phyloP scores from a whole-genome alignment of 2,888 invertebrate species.

The Thumatha senex region DNA sequence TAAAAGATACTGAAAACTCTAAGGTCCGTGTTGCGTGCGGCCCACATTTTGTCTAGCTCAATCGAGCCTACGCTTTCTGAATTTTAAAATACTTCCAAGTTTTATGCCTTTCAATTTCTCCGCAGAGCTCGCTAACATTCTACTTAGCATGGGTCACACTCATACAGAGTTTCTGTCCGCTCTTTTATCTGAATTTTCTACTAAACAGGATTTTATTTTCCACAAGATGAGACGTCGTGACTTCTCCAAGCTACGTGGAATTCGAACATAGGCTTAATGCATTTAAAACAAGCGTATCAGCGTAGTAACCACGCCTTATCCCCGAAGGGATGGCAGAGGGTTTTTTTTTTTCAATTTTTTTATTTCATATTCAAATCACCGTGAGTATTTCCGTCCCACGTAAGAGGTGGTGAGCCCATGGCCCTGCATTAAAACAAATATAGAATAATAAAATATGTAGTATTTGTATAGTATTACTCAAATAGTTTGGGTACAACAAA shows the following conservation, averaged over 20 bases:
- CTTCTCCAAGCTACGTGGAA: slow-evolving; percentile 18
- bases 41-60: slow-evolving; percentile 69
- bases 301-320: no score
- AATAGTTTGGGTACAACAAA: no score
- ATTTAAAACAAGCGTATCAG: no score
- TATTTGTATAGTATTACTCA: no score
- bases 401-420: no score
- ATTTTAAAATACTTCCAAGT: slow-evolving; percentile 56
- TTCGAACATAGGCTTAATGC: slow-evolving; percentile 4
- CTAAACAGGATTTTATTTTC: slow-evolving; percentile 29
- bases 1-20: slow-evolving; percentile 39
- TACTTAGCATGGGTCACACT: slow-evolving; percentile 48
- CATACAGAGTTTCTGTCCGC: slow-evolving; percentile 39
- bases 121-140: slow-evolving; percentile 44
- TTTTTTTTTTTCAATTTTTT: no score
- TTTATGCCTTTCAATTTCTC: slow-evolving; percentile 67
- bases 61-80: slow-evolving; percentile 68
- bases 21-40: slow-evolving; percentile 67
- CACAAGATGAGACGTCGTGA: slow-evolving; percentile 38
- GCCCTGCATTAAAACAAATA: no score
- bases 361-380: no score
- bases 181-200: slow-evolving; percentile 36
- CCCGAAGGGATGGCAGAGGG: no score
- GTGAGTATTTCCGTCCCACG: no score
- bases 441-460: no score